phyloP scores from a whole-genome alignment of 2,888 invertebrate genomes.

The Calliphora vomitoria region DNA sequence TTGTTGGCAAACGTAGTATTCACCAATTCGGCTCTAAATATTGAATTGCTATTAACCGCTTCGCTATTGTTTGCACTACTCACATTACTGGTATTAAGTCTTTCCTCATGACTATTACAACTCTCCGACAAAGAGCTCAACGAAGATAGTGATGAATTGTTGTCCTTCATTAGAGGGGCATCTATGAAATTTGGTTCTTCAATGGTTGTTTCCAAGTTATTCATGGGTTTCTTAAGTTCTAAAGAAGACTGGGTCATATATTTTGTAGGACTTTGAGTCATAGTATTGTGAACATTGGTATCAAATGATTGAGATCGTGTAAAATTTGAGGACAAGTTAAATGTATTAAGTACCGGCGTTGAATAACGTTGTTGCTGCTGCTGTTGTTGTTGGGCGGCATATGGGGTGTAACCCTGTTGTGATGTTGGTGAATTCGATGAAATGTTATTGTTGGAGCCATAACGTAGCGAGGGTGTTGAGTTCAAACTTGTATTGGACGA shows the following conservation, averaged over 20 bases:
- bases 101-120: constrained; percentile 69
- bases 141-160: constrained; percentile 62
- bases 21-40: constrained; percentile 83
- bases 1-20: constrained; percentile 80
- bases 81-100: constrained; percentile 58
- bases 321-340: constrained; percentile 76
- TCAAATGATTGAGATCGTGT: constrained; percentile 83
- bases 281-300: constrained; percentile 76
- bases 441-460: constrained; percentile 82
- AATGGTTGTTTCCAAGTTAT: constrained; percentile 82
- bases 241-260: constrained; percentile 83
- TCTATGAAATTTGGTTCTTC: constrained; percentile 77
- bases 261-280: constrained; percentile 80
- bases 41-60: constrained; percentile 63
- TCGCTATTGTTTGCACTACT: constrained; percentile 20
- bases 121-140: constrained; percentile 68
- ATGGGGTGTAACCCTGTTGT: constrained; percentile 48
- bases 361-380: constrained; percentile 78
- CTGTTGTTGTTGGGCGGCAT: constrained; percentile 58
- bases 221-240: constrained; percentile 83
- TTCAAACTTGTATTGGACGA: constrained; percentile 78
- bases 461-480: constrained; percentile 79
- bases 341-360: constrained; percentile 79
- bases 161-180: constrained; percentile 56
- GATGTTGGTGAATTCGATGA: constrained; percentile 77